Evolutionary conservation across 1,140 invertebrate species (phyloP).

Genomic region (Coelopa frigida): DNA sequence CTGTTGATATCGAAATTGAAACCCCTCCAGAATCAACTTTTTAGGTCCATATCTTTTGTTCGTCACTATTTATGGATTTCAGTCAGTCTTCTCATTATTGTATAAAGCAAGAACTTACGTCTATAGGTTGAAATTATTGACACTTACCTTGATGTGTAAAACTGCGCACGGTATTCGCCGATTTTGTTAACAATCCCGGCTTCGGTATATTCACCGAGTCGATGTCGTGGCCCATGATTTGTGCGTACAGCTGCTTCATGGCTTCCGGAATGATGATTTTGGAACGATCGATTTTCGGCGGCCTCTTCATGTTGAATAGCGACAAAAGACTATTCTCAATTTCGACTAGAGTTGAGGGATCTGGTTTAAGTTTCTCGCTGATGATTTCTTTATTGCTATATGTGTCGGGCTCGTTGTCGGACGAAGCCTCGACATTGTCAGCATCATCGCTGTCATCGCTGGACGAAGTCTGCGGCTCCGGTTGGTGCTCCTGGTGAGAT

Average conservation of each 20-base stretch:
- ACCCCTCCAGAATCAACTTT: too few species aligned
- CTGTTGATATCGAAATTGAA: too few species aligned
- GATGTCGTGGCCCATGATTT: conserved; percentile 51
- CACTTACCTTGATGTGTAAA: conserved; percentile 71
- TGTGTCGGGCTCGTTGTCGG: conserved; percentile 31
- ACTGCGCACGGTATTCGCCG: conserved; percentile 79
- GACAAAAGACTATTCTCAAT: conserved; percentile 64
- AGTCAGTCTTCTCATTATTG: too few species aligned
- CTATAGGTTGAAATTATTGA: too few species aligned
- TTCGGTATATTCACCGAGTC: conserved; percentile 59
- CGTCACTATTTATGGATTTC: too few species aligned
- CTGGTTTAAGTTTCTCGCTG: conserved; percentile 37
- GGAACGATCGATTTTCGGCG: conserved; percentile 47
- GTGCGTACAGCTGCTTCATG: conserved; percentile 68
- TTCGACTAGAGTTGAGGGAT: conserved; percentile 46
- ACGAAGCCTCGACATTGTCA: conserved; percentile 25
- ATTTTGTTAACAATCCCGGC: conserved; percentile 57
- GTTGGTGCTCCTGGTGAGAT: not conserved
- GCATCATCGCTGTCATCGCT: conserved; percentile 6
- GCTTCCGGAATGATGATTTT: conserved; percentile 64
- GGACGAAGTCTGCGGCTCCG: too few species aligned
- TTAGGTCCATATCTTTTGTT: too few species aligned
- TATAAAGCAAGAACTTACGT: too few species aligned
- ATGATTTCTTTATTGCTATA: conserved; percentile 39
- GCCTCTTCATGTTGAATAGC: conserved; percentile 63